Evolutionary conservation across 2,888 invertebrate species (phyloP), one percentile per base, ranked within the genome.

Genomic region (Lycophotia porphyrea): DNA sequence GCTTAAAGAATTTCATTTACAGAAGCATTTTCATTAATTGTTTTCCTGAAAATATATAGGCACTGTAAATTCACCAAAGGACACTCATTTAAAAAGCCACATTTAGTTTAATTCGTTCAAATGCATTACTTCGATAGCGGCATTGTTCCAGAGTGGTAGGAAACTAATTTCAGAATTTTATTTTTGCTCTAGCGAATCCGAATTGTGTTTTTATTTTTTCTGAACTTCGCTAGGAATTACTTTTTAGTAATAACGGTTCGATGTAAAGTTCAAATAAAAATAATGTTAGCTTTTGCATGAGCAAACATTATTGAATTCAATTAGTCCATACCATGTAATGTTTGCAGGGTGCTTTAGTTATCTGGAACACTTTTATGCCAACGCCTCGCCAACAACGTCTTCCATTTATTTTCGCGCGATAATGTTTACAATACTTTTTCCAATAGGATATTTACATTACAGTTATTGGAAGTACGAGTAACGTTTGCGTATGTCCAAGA

Each of bases 1-100:
- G 84, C 89, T 91, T 90, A 88, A 90, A 91, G 93, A 94, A 91
- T 95, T 94, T 94, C 91, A 95, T 94, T 94, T 93, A 90, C 92
- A 90, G 87, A 89, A 92, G 91, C 91, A 91, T 92, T 89, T 91
- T 88, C 88, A 92, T 92, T 93, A 94, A 95, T 94, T 93, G 93
- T 91, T 88, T 81, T 66, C 39, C 78, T 71, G 84, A 81, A 88
- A 89, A 89, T 90, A 91, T 93, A 93, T 91, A 90, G 91, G 87
- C 91, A 88, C 82, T 84, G 91, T 93, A 92, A 94, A 93, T 93
- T 93, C 87, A 78, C 84, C 78, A 87, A 89, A 89, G 90, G 91
- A 88, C 90, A 88, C 77, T 82, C 68, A 87, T 89, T 90, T 87
- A 84, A 81, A 87, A 85, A 79, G 44, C 76, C 71, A 85, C 85